phyloP scores from a whole-genome alignment of 1,140 invertebrate genomes.

The Euborellia annulipes region DNA sequence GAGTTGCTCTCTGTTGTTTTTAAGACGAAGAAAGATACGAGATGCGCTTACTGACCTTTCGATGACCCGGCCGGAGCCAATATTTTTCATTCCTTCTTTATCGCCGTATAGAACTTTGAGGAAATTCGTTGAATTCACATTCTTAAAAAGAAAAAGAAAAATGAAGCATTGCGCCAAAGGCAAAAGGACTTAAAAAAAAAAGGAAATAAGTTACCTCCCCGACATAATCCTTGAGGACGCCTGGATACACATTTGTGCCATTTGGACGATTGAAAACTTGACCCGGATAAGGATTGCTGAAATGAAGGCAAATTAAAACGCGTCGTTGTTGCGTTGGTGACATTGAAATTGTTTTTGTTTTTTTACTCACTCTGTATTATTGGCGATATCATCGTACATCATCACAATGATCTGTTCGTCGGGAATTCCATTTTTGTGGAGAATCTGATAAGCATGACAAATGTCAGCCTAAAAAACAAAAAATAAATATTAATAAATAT shows the following conservation, averaged over 20 bases:
- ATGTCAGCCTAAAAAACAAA: slow-evolving; percentile 35
- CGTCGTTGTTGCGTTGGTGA: too few relatives aligned
- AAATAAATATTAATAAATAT: slow-evolving; percentile 1
- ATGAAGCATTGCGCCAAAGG: slow-evolving; percentile 3
- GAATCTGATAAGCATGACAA: slow-evolving; percentile 44
- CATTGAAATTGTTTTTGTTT: slow-evolving; percentile 33
- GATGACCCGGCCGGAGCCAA: slow-evolving; percentile 36
- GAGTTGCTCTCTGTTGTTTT: too few relatives aligned
- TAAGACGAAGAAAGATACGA: too few relatives aligned
- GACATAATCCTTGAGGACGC: slow-evolving; percentile 40
- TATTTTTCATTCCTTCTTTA: slow-evolving; percentile 25
- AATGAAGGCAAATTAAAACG: slow-evolving; percentile 16
- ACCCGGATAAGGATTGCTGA: slow-evolving; percentile 39
- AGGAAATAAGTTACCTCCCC: slow-evolving; percentile 23
- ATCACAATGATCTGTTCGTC: slow-evolving; percentile 42
- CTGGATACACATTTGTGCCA: slow-evolving; percentile 40
- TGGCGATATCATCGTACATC: slow-evolving; percentile 49
- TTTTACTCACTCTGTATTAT: slow-evolving; percentile 31
- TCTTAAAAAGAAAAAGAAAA: too few relatives aligned
- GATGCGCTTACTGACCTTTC: slow-evolving; percentile 30
- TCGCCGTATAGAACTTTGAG: slow-evolving; percentile 38
- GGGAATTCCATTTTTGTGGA: slow-evolving; percentile 38
- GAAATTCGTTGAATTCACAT: slow-evolving; percentile 38
- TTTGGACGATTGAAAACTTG: slow-evolving; percentile 40
- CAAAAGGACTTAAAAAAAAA: slow-evolving; percentile 2